Percentiles rank a stretch among this genome's conserved stretches.
Evolutionary conservation across 2,113 vertebrate genomes (phyloP).

Genomic region (Zosterops pallidus): DNA sequence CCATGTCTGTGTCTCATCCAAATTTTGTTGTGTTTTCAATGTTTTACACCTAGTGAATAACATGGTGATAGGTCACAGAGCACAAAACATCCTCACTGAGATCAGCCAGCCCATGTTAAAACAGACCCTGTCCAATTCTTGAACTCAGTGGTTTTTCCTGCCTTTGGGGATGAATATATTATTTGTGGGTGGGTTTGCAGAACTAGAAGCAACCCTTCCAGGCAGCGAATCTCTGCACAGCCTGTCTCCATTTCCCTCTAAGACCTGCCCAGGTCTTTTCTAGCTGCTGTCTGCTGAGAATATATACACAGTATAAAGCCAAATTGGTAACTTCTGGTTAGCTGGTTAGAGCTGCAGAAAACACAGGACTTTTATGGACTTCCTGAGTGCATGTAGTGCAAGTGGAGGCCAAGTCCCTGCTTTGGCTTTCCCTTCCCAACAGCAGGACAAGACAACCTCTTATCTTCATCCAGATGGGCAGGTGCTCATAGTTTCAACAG

Average conservation of each 20-base stretch:
- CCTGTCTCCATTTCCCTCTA: fast-evolving
- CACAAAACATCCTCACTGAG: background rate
- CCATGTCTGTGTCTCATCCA: background rate
- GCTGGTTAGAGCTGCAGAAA: background rate
- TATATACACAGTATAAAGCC: fast-evolving
- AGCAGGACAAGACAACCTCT: background rate
- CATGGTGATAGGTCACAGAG: background rate
- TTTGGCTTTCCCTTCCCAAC: background rate
- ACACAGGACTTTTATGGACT: background rate
- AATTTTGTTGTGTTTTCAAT: background rate
- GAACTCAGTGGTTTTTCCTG: background rate
- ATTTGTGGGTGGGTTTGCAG: background rate
- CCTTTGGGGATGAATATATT: fast-evolving
- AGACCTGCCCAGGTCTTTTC: background rate
- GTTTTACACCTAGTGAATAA: background rate
- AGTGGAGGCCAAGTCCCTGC: background rate
- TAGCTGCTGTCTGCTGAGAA: background rate
- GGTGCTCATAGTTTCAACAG: background rate
- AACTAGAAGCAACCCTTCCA: background rate
- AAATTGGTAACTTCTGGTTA: background rate
- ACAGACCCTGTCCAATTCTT: background rate
- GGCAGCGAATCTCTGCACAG: background rate
- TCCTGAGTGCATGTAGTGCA: background rate
- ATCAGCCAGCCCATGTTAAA: background rate
- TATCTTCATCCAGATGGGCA: background rate